These are phyloP conservation scores for Chromobotia macracanthus DNA, from an alignment of 2,797 vertebrate species.

Conservation along the genomic window DNA sequence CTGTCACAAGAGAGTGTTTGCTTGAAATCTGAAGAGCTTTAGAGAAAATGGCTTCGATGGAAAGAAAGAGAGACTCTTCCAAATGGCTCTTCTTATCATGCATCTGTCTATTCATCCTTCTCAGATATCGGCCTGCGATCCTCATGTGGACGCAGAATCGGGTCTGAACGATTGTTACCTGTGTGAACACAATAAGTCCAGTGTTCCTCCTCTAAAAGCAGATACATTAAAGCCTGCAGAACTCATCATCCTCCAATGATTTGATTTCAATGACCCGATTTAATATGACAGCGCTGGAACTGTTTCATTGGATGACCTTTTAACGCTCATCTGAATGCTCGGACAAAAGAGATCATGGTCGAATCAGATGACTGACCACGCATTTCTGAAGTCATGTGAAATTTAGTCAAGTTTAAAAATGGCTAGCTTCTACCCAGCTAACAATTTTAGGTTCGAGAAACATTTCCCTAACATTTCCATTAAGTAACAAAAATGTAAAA, in stretches of 20 bases:
- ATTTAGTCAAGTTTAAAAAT: neutral
- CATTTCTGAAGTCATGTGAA: neutral
- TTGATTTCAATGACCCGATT: constrained; percentile 42
- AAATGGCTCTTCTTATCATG: constrained; percentile 27
- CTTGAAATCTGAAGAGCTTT: constrained; percentile 41
- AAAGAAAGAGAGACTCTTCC: constrained; percentile 26
- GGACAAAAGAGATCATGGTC: neutral
- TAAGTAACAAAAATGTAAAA: too few relatives aligned
- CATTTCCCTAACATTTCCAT: too few relatives aligned
- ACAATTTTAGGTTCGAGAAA: too few relatives aligned
- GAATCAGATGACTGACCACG: neutral
- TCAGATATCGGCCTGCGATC: constrained; percentile 38
- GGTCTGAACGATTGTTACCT: constrained; percentile 30
- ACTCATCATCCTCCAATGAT: constrained; percentile 31
- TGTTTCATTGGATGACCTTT: neutral
- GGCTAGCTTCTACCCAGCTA: neutral
- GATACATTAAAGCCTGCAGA: constrained; percentile 36
- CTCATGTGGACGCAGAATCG: constrained; percentile 25
- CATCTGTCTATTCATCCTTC: constrained; percentile 40
- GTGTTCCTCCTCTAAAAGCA: constrained; percentile 40
- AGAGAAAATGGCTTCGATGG: constrained; percentile 18
- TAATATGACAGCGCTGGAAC: constrained; percentile 29
- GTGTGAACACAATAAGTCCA: constrained; percentile 27
- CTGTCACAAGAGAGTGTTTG: constrained; percentile 3
- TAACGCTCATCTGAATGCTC: neutral